Percentiles rank a stretch among this genome's conserved stretches.
Evolutionary conservation across 1,140 invertebrate species (phyloP).

Genomic region (Hycleus phaleratus): DNA sequence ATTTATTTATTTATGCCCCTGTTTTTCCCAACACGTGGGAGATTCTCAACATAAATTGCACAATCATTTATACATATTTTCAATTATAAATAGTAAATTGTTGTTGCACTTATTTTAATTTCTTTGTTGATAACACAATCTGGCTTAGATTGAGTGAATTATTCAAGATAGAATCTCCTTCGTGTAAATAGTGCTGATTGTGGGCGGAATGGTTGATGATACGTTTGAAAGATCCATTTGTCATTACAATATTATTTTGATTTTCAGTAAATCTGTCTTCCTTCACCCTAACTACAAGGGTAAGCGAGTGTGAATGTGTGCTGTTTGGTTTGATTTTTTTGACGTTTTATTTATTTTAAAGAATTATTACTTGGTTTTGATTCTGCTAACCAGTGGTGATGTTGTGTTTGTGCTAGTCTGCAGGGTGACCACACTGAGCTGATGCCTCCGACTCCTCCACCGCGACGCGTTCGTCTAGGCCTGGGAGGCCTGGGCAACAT

Average conservation of each 20-base stretch:
- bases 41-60: neutral
- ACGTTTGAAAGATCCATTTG: conserved; percentile 4
- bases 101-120: neutral
- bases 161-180: conserved; percentile 1
- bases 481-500: conserved; percentile 24
- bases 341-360: conserved; percentile 22
- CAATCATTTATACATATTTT: neutral
- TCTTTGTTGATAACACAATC: neutral
- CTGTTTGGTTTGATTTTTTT: conserved; percentile 22
- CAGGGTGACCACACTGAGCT: conserved; percentile 42
- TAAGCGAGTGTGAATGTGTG: conserved; percentile 39
- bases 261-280: conserved; percentile 47
- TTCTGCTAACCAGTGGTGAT: conserved; percentile 24
- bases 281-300: conserved; percentile 50
- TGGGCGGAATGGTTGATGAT: conserved; percentile 7
- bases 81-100: neutral
- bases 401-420: conserved; percentile 38
- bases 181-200: conserved; percentile 6
- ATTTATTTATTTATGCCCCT: conserved; percentile 2
- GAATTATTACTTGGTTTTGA: conserved; percentile 14
- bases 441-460: conserved; percentile 43
- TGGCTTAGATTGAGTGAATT: neutral
- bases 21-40: conserved; percentile 8
- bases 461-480: conserved; percentile 37
- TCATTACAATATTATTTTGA: conserved; percentile 25